Conservation (phyloP, 1,140 invertebrate genomes). For the Hylaeus anthracinus region DNA sequence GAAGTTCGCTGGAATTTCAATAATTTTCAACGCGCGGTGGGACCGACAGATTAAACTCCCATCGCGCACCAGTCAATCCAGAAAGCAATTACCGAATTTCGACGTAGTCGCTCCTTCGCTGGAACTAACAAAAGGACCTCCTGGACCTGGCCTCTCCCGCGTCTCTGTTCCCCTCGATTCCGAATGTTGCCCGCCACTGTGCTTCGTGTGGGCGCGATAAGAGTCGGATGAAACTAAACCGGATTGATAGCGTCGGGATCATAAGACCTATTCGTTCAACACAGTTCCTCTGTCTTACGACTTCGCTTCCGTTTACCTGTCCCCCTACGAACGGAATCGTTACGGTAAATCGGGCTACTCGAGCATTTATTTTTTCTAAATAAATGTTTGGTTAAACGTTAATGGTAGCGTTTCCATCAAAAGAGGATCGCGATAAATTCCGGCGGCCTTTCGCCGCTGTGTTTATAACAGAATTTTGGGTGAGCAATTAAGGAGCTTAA, state of each 20-base stretch:
- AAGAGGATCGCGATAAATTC: background rate
- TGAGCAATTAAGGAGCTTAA: constrained; percentile 2
- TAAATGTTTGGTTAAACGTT: too few relatives aligned
- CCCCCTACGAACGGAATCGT: too few relatives aligned
- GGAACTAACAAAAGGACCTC: constrained; percentile 65
- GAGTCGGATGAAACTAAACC: constrained; percentile 47
- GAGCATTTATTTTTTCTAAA: background rate
- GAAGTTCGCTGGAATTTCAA: constrained; percentile 28
- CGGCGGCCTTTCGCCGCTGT: background rate
- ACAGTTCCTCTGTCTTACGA: too few relatives aligned
- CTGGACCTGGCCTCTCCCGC: constrained; percentile 38
- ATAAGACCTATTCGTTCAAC: constrained; percentile 2
- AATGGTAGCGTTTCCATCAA: background rate
- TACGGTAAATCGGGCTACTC: too few relatives aligned
- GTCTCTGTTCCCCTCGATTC: constrained; percentile 35
- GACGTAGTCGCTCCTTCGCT: constrained; percentile 44
- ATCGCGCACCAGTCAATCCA: constrained; percentile 63
- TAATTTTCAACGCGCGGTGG: constrained; percentile 50
- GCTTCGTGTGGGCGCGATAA: constrained; percentile 59
- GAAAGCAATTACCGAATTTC: constrained; percentile 71
- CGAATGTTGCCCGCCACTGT: constrained; percentile 28
- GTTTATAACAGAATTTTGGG: background rate
- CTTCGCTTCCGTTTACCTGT: too few relatives aligned
- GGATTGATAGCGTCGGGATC: constrained; percentile 29
- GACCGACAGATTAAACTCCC: constrained; percentile 63